Evolutionary conservation across 2,113 vertebrate genomes (phyloP).

Genomic region (Leucosticte australis): DNA sequence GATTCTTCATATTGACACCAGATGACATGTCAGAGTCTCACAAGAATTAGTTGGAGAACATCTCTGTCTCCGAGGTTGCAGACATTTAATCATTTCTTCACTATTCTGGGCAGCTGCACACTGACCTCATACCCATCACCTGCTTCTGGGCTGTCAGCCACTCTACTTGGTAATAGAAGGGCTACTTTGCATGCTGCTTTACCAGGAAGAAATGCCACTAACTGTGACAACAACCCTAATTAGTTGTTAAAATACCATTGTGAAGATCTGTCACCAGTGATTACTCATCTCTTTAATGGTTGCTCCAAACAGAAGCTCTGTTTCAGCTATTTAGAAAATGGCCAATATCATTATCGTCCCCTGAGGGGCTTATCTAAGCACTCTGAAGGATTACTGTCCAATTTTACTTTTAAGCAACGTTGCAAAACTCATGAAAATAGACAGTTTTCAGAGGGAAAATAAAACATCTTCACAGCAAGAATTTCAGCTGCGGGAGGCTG

Average conservation of each 20-base stretch:
- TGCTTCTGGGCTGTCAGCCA: background rate
- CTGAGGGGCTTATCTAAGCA: constrained; percentile 30
- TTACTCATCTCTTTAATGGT: constrained; percentile 56
- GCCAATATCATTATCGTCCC: constrained; percentile 48
- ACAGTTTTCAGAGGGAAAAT: background rate
- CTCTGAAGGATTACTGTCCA: constrained; percentile 44
- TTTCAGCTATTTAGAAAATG: constrained; percentile 63
- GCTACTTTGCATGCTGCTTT: constrained; percentile 29
- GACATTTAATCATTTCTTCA: constrained; percentile 58
- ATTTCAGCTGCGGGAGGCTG: background rate
- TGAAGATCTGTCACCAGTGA: constrained; percentile 55
- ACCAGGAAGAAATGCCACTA: constrained; percentile 12
- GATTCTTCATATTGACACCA: background rate
- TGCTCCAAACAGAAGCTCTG: constrained; percentile 43
- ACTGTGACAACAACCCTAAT: constrained; percentile 61
- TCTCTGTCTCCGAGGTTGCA: background rate
- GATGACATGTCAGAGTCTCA: constrained; percentile 23
- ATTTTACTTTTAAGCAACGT: constrained; percentile 38
- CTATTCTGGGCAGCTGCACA: constrained; percentile 36
- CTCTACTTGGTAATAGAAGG: background rate
- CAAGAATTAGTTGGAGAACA: constrained; percentile 43
- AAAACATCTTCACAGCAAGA: constrained; percentile 9
- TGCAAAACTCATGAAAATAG: constrained; percentile 42
- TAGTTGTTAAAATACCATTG: constrained; percentile 64
- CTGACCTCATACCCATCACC: constrained; percentile 42